phyloP scores from a whole-genome alignment of 2,797 vertebrate species.

The Crax fasciolata region DNA sequence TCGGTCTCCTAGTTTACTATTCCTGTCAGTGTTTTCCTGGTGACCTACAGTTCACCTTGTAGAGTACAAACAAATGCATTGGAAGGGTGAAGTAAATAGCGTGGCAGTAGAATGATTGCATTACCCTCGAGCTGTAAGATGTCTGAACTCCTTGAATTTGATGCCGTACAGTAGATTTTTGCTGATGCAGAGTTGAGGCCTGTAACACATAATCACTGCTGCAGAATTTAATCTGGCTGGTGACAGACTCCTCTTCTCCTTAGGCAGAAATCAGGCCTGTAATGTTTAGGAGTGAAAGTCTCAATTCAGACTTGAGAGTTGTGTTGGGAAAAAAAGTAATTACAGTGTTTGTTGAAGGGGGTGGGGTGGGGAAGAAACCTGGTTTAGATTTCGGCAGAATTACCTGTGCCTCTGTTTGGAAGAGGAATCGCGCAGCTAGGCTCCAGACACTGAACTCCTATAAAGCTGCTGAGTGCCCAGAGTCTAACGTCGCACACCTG shows the following conservation, averaged over 20 bases:
- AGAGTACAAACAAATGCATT: conserved; percentile 6
- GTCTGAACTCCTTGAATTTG: conserved; percentile 23
- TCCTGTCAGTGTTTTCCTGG: neutral
- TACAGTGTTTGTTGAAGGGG: neutral
- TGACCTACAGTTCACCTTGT: conserved; percentile 27
- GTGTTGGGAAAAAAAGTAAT: neutral
- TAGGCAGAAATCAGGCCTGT: neutral
- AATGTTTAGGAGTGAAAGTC: neutral
- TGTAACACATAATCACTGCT: conserved; percentile 4
- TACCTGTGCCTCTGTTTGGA: conserved; percentile 16
- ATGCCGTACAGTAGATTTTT: conserved; percentile 1
- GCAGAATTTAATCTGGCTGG: neutral
- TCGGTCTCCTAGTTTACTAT: neutral
- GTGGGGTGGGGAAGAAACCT: neutral
- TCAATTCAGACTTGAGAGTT: conserved; percentile 8
- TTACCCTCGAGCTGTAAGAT: conserved; percentile 18
- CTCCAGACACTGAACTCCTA: conserved; percentile 32
- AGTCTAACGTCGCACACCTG: conserved; percentile 20
- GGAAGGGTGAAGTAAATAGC: conserved; percentile 32
- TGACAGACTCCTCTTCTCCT: neutral
- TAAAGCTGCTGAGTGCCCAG: neutral
- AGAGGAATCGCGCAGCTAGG: neutral
- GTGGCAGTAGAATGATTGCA: neutral
- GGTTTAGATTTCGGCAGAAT: conserved; percentile 6
- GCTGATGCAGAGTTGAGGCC: conserved; percentile 30